These are phyloP conservation scores for Dasysyrphus albostriatus DNA, from an alignment of 2,888 invertebrate genomes.

Conservation along the genomic window DNA sequence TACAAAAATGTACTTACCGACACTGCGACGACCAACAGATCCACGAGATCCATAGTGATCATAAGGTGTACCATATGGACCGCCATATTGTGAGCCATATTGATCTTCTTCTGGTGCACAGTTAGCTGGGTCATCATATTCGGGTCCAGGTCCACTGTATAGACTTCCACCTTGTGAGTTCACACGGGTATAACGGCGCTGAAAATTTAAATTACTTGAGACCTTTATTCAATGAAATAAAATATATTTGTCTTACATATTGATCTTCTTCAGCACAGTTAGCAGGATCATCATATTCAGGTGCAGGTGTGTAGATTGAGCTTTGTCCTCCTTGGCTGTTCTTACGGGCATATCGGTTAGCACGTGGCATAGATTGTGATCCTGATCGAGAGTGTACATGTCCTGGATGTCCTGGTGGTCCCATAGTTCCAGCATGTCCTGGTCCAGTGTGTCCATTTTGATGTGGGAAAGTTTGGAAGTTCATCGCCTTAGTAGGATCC, in stretches of 20 bases:
- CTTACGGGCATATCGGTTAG: conserved; percentile 89
- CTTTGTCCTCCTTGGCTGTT: conserved; percentile 93
- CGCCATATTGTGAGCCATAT: conserved; percentile 92
- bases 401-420: conserved; percentile 90
- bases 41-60: conserved; percentile 95
- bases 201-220: neutral
- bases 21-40: conserved; percentile 89
- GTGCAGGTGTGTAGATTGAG: conserved; percentile 92
- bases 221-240: neutral
- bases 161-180: conserved; percentile 87
- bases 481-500: conserved; percentile 95
- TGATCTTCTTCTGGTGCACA: conserved; percentile 96
- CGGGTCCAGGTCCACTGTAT: conserved; percentile 89
- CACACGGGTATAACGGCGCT: conserved; percentile 90
- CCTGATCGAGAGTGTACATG: conserved; percentile 93
- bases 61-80: conserved; percentile 92
- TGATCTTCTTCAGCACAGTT: conserved; percentile 96
- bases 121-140: conserved; percentile 97
- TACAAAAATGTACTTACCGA: conserved; percentile 81
- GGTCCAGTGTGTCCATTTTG: conserved; percentile 87
- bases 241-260: conserved; percentile 86
- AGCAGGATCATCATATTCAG: conserved; percentile 97
- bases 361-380: conserved; percentile 94
- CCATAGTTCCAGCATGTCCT: conserved; percentile 92
- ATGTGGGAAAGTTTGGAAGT: conserved; percentile 95